Conservation (phyloP, 2,113 vertebrate species). For the Peromyscus maniculatus region DNA sequence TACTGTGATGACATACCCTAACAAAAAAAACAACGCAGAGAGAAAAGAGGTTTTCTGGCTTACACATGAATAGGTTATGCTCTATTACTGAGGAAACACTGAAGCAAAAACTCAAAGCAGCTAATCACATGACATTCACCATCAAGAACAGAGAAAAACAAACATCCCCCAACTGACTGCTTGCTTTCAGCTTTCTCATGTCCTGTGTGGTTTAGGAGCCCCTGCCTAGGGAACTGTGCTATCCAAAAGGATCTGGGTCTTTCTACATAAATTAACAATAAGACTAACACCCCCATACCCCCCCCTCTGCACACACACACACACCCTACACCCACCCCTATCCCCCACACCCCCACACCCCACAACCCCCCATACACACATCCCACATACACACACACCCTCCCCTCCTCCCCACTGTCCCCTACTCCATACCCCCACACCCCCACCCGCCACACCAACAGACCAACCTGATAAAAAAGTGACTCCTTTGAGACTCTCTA, state of each 20-base stretch:
- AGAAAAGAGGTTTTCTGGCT: background rate
- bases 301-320: background rate
- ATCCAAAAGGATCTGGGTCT: background rate
- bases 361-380: background rate
- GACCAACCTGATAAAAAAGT: background rate
- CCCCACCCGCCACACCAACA: background rate
- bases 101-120: background rate
- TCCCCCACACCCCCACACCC: no score
- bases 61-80: background rate
- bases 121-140: background rate
- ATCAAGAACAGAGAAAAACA: background rate
- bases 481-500: background rate
- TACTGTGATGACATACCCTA: background rate
- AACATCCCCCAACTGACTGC: background rate
- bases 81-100: background rate
- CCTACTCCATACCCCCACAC: no score
- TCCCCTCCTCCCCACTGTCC: no score
- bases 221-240: background rate
- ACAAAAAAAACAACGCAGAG: background rate
- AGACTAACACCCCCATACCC: background rate
- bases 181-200: background rate
- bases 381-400: no score
- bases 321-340: background rate
- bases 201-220: background rate
- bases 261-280: background rate